Percentiles rank a stretch among this genome's conserved stretches.
These are phyloP conservation scores for Melierax canorus DNA, from an alignment of 2,113 vertebrate species.

Conservation along the genomic window DNA sequence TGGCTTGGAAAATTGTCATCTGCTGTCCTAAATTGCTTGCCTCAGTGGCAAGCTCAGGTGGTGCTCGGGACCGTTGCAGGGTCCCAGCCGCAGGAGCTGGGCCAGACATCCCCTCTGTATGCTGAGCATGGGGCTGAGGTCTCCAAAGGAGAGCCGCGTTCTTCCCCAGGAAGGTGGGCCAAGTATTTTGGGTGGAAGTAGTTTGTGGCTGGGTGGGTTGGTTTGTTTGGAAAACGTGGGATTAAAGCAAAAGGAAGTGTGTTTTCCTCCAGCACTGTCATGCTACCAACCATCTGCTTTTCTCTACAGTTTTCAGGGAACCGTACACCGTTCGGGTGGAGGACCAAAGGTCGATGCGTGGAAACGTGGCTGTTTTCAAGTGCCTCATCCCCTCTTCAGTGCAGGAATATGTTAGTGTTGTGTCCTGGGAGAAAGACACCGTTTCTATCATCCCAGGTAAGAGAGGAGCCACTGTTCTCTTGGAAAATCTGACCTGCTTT, in stretches of 20 bases:
- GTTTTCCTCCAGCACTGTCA: constrained; percentile 11
- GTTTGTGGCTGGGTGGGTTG: constrained; percentile 15
- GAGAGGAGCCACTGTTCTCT: neutral
- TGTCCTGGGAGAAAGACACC: constrained; percentile 99
- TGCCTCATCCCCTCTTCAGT: constrained; percentile 98
- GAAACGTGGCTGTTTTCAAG: constrained; percentile 99
- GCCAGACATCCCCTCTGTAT: neutral
- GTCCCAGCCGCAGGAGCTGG: neutral
- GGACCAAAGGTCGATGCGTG: constrained; percentile 98
- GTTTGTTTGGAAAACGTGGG: constrained; percentile 44
- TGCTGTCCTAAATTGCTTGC: neutral
- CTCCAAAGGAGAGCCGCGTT: rapidly evolving
- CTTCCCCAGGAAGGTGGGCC: neutral
- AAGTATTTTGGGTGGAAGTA: neutral
- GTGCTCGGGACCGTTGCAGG: rapidly evolving
- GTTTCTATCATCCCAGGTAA: constrained; percentile 97
- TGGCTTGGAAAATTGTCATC: neutral
- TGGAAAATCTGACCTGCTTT: neutral
- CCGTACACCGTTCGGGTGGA: constrained; percentile 99
- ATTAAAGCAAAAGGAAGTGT: constrained; percentile 9
- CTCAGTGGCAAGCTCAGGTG: neutral
- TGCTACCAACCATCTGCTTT: constrained; percentile 40
- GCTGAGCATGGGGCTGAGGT: rapidly evolving
- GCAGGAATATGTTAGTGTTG: constrained; percentile 98
- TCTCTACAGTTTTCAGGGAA: constrained; percentile 92